A percentile compares a stretch with the other conserved stretches of the same genome.
These are phyloP conservation scores for Pseudochromis fuscus DNA, from an alignment of 2,797 vertebrate species.

Conservation along the genomic window DNA sequence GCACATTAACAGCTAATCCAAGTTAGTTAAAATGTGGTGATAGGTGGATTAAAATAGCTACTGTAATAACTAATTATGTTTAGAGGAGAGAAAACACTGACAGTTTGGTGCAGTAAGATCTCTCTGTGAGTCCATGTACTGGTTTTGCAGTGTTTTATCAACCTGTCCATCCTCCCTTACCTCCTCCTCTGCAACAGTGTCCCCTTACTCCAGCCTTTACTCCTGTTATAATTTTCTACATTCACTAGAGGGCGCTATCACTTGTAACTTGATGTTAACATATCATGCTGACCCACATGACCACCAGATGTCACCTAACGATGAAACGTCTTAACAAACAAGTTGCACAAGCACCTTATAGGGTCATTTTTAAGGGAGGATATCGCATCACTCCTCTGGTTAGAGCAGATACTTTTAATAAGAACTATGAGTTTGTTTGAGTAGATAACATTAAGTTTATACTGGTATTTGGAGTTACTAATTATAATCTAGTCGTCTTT, in stretches of 20 bases:
- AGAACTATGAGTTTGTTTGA: not conserved
- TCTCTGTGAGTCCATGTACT: too few relatives aligned
- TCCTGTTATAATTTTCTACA: not conserved
- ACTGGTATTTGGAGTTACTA: too few relatives aligned
- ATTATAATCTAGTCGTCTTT: too few relatives aligned
- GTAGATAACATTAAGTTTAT: too few relatives aligned
- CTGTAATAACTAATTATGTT: not conserved
- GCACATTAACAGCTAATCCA: not conserved
- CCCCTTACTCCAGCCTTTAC: not conserved
- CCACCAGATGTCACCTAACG: too few relatives aligned
- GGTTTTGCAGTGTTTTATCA: not conserved
- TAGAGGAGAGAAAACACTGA: not conserved
- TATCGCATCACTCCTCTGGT: not conserved
- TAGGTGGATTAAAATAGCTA: not conserved
- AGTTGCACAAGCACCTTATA: too few relatives aligned
- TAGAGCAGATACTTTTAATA: not conserved
- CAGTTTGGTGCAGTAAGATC: not conserved
- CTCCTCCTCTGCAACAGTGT: not conserved
- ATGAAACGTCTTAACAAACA: too few relatives aligned
- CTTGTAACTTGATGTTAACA: not conserved
- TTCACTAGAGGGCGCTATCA: not conserved
- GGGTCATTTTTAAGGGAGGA: not conserved
- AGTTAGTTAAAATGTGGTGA: not conserved
- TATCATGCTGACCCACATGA: not conserved
- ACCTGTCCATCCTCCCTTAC: not conserved